phyloP scores from a whole-genome alignment of 2,888 invertebrate species.

The Pachymerium ferrugineum region DNA sequence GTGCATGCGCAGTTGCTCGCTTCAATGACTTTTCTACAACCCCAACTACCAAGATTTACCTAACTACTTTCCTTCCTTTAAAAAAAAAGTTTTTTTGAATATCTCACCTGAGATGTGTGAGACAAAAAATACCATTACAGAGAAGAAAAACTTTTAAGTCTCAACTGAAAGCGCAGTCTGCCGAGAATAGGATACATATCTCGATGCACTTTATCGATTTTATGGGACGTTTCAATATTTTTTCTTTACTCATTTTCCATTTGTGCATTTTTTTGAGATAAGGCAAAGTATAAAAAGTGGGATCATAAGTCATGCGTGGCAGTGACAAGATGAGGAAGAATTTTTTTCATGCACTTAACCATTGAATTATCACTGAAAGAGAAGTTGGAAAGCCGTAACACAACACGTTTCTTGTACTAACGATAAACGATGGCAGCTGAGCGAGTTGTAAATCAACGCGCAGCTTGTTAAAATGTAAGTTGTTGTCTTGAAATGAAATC shows the following conservation, averaged over 20 bases:
- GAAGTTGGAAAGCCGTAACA: background rate
- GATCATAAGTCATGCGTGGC: background rate
- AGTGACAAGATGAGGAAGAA: background rate
- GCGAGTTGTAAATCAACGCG: background rate
- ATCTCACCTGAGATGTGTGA: no score
- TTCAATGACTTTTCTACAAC: no score
- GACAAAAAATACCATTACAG: no score
- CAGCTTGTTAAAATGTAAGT: conserved; percentile 13
- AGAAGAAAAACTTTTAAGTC: no score
- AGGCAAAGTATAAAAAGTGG: background rate
- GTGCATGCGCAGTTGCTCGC: no score
- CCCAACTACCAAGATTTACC: no score
- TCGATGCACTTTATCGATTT: background rate
- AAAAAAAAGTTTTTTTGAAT: no score
- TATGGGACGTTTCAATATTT: background rate
- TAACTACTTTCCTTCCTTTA: no score
- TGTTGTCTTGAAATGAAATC: no score
- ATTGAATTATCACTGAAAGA: background rate
- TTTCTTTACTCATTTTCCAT: no score
- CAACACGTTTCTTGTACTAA: background rate
- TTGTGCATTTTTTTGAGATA: background rate
- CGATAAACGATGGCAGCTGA: background rate
- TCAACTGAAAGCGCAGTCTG: no score
- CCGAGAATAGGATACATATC: no score
- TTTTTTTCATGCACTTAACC: background rate